A percentile compares a stretch with the other conserved stretches of the same genome.
Conservation (phyloP, 2,797 vertebrate species). For the Chiroxiphia lanceolata region DNA sequence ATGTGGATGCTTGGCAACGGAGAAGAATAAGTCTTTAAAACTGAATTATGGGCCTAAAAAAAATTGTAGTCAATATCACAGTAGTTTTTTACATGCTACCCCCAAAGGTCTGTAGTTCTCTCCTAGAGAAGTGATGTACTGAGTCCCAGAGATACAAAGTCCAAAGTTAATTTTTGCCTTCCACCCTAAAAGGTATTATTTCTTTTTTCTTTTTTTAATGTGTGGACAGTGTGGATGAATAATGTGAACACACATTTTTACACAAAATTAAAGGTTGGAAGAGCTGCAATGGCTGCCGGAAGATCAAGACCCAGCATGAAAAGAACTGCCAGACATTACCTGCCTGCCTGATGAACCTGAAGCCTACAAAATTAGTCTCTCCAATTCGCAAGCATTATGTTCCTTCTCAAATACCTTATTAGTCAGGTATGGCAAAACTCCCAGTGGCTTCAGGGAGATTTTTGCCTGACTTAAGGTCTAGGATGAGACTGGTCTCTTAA, state of each 20-base stretch:
- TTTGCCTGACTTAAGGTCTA: neutral
- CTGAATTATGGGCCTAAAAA: neutral
- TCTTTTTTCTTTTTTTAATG: accelerated
- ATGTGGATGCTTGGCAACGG: neutral
- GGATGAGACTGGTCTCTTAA: neutral
- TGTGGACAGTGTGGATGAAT: neutral
- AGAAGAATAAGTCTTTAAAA: neutral
- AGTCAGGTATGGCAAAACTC: neutral
- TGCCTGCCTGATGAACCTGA: neutral
- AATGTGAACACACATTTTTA: neutral
- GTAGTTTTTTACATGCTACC: neutral
- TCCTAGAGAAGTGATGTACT: neutral
- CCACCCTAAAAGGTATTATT: neutral
- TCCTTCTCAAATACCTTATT: neutral
- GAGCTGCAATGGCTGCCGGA: neutral
- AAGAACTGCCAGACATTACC: neutral
- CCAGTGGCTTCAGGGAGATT: neutral
- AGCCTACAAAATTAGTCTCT: neutral
- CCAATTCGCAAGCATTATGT: neutral
- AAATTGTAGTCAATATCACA: neutral
- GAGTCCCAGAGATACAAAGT: neutral
- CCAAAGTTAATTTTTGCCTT: neutral
- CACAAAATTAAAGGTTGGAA: neutral
- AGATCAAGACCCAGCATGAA: neutral
- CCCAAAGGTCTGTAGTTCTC: neutral